Conservation (phyloP, 1,140 invertebrate genomes). For the Drosophila tsacasi region DNA sequence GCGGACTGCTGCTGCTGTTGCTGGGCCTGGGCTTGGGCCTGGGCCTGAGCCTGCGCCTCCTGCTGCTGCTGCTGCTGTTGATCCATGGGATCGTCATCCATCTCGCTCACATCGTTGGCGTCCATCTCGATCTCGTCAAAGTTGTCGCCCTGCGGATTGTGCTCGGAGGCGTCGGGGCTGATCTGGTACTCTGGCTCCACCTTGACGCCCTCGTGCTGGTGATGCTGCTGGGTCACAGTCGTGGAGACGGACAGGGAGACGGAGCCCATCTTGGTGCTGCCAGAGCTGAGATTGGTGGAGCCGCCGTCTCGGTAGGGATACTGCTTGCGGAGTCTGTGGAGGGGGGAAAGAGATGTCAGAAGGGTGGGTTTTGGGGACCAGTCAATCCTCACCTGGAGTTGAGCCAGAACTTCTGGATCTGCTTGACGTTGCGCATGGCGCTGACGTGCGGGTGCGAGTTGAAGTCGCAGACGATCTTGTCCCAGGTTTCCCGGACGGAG, state of each 20-base stretch:
- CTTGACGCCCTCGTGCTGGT: slow-evolving; percentile 68
- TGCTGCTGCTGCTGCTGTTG: slow-evolving; percentile 62
- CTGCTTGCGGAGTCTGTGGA: slow-evolving; percentile 76
- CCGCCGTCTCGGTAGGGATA: slow-evolving; percentile 73
- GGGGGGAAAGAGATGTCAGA: not conserved
- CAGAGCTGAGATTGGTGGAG: slow-evolving; percentile 35
- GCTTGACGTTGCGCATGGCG: slow-evolving; percentile 79
- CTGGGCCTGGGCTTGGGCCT: slow-evolving; percentile 57
- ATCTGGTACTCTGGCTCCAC: slow-evolving; percentile 80
- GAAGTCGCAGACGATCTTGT: slow-evolving; percentile 80
- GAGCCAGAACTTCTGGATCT: slow-evolving; percentile 84
- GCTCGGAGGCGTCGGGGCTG: slow-evolving; percentile 72
- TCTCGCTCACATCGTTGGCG: slow-evolving; percentile 66
- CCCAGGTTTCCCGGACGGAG: slow-evolving; percentile 82
- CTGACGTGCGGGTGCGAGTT: slow-evolving; percentile 76
- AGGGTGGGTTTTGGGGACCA: not conserved
- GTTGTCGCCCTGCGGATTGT: slow-evolving; percentile 69
- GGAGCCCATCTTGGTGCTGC: slow-evolving; percentile 34
- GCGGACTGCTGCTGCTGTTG: slow-evolving; percentile 52
- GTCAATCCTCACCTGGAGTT: slow-evolving; percentile 70
- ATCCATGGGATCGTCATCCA: slow-evolving; percentile 78
- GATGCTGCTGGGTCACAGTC: slow-evolving; percentile 44
- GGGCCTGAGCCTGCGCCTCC: slow-evolving; percentile 46
- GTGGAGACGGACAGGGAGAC: slow-evolving; percentile 21
- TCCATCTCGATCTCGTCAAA: slow-evolving; percentile 84